Conservation (phyloP, 2,888 invertebrate genomes). For the Xestia xanthographa region DNA sequence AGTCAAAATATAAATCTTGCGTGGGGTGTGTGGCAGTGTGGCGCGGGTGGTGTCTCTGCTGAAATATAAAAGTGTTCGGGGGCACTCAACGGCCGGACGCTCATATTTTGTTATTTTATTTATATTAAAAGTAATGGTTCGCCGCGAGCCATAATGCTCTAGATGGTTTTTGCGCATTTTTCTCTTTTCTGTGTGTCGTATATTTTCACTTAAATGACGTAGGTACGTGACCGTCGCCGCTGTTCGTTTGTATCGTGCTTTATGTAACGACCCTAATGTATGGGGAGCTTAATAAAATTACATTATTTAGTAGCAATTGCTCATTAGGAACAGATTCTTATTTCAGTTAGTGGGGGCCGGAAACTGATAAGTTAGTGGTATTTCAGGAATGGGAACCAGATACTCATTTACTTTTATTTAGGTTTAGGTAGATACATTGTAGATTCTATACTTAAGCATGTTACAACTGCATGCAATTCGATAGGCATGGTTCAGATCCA, state of each 20-base stretch:
- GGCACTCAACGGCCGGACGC: constrained; percentile 90
- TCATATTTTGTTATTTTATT: constrained; percentile 91
- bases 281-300: constrained; percentile 59
- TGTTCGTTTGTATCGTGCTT: constrained; percentile 79
- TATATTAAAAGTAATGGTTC: constrained; percentile 91
- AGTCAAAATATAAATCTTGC: constrained; percentile 78
- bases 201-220: constrained; percentile 90
- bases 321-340: constrained; percentile 51
- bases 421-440: neutral
- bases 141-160: constrained; percentile 87
- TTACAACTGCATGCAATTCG: neutral
- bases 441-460: neutral
- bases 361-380: constrained; percentile 45
- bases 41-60: constrained; percentile 76
- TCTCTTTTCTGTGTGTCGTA: constrained; percentile 88
- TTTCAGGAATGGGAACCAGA: constrained; percentile 19
- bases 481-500: constrained; percentile 36
- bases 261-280: constrained; percentile 68
- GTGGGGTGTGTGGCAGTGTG: constrained; percentile 56
- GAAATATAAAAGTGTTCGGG: constrained; percentile 89
- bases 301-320: constrained; percentile 54
- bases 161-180: constrained; percentile 88
- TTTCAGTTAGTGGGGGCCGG: constrained; percentile 45
- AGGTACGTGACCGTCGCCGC: constrained; percentile 86
- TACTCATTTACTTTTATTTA: constrained; percentile 7